phyloP scores from a whole-genome alignment of 2,797 vertebrate genomes.

The Eupleurogrammus muticus region DNA sequence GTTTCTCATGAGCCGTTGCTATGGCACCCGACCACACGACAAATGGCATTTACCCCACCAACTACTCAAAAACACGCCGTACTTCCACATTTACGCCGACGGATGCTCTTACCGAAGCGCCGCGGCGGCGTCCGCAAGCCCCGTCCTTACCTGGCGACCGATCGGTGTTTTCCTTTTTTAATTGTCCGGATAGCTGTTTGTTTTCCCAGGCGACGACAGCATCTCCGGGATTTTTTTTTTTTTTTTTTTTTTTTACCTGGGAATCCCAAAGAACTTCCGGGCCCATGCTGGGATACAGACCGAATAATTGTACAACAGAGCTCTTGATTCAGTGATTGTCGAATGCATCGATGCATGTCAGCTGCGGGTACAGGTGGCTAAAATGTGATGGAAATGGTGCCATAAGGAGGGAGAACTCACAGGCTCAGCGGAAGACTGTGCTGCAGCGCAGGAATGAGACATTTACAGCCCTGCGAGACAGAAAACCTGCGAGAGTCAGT shows the following conservation, averaged over 20 bases:
- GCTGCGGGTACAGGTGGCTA: conserved; percentile 34
- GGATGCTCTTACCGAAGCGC: conserved; percentile 54
- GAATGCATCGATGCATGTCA: conserved; percentile 82
- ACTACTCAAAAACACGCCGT: conserved; percentile 75
- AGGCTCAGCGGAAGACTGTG: background rate
- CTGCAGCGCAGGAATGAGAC: background rate
- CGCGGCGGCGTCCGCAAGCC: conserved; percentile 44
- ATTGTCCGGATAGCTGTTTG: conserved; percentile 82
- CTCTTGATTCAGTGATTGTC: conserved; percentile 73
- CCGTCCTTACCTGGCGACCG: conserved; percentile 81
- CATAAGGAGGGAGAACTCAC: background rate
- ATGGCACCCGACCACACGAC: conserved; percentile 88
- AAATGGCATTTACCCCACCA: conserved; percentile 82
- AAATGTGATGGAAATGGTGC: background rate
- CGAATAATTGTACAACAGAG: conserved; percentile 75
- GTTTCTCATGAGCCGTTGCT: conserved; percentile 88
- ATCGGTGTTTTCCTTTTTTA: conserved; percentile 75
- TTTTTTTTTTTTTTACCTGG: conserved; percentile 78
- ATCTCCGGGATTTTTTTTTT: conserved; percentile 85
- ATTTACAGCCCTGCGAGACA: background rate
- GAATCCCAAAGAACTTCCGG: conserved; percentile 89
- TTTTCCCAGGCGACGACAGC: conserved; percentile 88
- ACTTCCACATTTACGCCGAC: conserved; percentile 43
- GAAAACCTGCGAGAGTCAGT: background rate
- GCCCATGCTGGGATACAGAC: conserved; percentile 87